Conservation (phyloP, 2,888 invertebrate genomes). For the Tipula lateralis region DNA sequence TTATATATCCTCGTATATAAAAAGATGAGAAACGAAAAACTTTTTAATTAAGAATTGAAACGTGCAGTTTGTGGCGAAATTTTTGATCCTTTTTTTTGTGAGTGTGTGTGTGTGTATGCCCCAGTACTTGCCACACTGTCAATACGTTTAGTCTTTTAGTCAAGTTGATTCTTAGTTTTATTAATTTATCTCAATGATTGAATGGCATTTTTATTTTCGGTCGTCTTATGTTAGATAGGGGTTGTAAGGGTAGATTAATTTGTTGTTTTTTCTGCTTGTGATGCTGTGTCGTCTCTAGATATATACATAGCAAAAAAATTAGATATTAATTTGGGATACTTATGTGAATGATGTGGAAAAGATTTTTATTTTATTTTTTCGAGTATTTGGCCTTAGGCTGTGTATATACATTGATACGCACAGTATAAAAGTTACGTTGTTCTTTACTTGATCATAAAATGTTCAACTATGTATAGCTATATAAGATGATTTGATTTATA, state of each 20-base stretch:
- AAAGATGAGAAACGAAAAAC: neutral
- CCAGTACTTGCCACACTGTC: conserved; percentile 7
- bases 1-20: neutral
- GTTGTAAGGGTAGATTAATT: neutral
- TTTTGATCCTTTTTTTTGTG: neutral
- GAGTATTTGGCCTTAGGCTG: neutral
- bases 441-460: too few relatives aligned
- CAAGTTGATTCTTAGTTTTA: conserved; percentile 11
- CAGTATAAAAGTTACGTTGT: neutral
- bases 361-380: too few relatives aligned
- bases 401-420: neutral
- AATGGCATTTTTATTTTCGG: neutral
- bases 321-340: conserved; percentile 11
- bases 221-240: neutral
- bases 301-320: neutral
- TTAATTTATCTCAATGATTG: conserved; percentile 19
- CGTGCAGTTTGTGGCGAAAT: conserved; percentile 24
- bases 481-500: too few relatives aligned
- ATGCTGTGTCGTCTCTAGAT: too few relatives aligned
- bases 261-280: neutral
- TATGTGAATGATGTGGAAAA: neutral
- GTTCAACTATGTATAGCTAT: too few relatives aligned
- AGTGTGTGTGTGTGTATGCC: neutral
- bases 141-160: neutral
- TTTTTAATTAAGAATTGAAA: conserved; percentile 24